phyloP scores from a whole-genome alignment of 2,113 vertebrate species.

The Oophaga pumilio region DNA sequence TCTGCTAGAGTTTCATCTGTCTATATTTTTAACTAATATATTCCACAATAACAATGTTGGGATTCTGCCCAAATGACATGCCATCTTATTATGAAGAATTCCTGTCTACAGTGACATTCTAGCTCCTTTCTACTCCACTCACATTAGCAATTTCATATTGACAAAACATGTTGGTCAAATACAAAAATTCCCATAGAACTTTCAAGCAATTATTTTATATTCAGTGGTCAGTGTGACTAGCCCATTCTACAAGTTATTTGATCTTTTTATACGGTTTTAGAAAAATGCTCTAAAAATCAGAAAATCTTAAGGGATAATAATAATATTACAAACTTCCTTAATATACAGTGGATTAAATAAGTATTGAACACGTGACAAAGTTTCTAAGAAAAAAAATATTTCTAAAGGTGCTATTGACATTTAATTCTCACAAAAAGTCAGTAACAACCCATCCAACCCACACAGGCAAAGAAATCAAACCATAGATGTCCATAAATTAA shows the following conservation, averaged over 20 bases:
- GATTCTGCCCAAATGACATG: conserved; percentile 24
- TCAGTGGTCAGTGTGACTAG: neutral
- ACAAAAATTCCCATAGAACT: neutral
- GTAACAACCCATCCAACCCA: too few relatives aligned
- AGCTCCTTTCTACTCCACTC: neutral
- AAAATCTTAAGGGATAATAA: too few relatives aligned
- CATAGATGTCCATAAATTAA: too few relatives aligned
- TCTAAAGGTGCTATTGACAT: too few relatives aligned
- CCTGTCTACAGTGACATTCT: conserved; percentile 3
- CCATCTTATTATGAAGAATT: conserved; percentile 30
- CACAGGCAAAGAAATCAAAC: too few relatives aligned
- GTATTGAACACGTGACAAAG: too few relatives aligned
- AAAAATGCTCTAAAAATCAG: neutral
- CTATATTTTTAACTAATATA: conserved; percentile 13
- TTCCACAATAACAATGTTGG: conserved; percentile 22
- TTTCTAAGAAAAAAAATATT: too few relatives aligned
- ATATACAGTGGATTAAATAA: too few relatives aligned
- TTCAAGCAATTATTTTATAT: neutral
- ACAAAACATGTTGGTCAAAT: neutral
- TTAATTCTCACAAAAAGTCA: too few relatives aligned
- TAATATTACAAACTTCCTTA: too few relatives aligned
- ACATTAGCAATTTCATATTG: neutral
- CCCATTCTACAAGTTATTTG: neutral
- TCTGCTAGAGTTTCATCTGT: neutral
- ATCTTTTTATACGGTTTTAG: neutral